Evolutionary conservation across 2,888 invertebrate species (phyloP), one percentile per base, ranked within the genome.

Genomic region (Schizotus pectinicornis): DNA sequence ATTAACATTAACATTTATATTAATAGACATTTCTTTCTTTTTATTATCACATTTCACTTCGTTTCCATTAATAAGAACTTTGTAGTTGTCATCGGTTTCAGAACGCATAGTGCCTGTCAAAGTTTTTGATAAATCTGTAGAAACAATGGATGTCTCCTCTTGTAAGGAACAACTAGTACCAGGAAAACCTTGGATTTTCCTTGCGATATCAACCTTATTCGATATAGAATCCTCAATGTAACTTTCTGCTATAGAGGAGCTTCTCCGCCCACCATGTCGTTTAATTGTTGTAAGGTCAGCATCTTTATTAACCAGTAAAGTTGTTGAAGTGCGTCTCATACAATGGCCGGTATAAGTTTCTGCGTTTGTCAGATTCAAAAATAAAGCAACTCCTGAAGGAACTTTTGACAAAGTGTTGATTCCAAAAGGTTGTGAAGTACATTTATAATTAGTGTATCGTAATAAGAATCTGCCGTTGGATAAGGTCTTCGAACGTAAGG

Each of bases 401-500:
- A 49, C 45, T 34, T 59, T 49, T 39, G 14, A 36, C 14, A 59
- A 38, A 33, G 35, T 59, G 43, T 59, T 55, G 22, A 59, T 55
- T 43, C 50, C 54, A 34, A 55, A 37, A 45, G 38, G 22, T 31
- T 53, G 53, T 8, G 13, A 11, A 11, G 39, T 47, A 53, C 50
- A 59, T 45, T 42, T 50, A 34, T 48, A 2, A 55, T 45, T 46
- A 11, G 36, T 43, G 45, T 59, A 55, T 33, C 8, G 32, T 33
- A 57, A 14, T 32, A 81, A 72, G 41, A 63, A 55, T 58, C 52
- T 43, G 45, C 42, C 56, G 8, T 39, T 34, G 9, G n/a, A 9
- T 1, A 48, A 11, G 11, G 14, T 47, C 43, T 47, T 48, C 35
- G 51, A 48, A 31, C 49, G 38, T 42, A 62, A 37, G 32, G 11